These are phyloP conservation scores for Carcinoscorpius rotundicauda DNA, from an alignment of 1,140 invertebrate genomes.

Conservation along the genomic window DNA sequence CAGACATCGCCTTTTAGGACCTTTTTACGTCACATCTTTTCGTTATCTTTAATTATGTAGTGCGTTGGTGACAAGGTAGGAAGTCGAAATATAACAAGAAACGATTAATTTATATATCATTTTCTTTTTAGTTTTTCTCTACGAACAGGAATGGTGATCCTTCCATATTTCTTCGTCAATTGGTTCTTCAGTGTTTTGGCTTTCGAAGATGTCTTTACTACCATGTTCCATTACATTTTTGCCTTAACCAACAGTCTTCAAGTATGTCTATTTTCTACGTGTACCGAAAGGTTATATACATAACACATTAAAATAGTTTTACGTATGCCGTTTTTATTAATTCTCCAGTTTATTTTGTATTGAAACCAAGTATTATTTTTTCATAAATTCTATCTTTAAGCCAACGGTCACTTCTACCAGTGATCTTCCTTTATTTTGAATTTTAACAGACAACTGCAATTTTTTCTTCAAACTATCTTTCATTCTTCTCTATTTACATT, in stretches of 20 bases:
- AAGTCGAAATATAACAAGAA: background rate
- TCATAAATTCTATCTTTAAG: too few species aligned
- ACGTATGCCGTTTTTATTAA: too few species aligned
- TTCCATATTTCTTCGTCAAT: constrained; percentile 46
- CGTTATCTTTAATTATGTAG: background rate
- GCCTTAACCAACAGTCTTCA: constrained; percentile 27
- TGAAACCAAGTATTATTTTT: too few species aligned
- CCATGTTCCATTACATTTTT: constrained; percentile 42
- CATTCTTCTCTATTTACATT: too few species aligned
- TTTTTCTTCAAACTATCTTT: too few species aligned
- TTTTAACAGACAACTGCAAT: too few species aligned
- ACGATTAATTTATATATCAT: background rate
- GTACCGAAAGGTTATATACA: background rate
- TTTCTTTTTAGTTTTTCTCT: constrained; percentile 34
- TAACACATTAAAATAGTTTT: too few species aligned
- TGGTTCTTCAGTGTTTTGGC: constrained; percentile 58
- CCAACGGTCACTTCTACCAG: background rate
- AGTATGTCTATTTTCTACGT: constrained; percentile 20
- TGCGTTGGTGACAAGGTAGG: background rate
- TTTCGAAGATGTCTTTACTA: constrained; percentile 49
- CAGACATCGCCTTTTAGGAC: background rate
- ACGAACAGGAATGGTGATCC: constrained; percentile 42
- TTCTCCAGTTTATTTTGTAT: too few species aligned
- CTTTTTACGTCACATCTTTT: background rate
- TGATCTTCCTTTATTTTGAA: background rate